Evolutionary conservation across 2,888 invertebrate genomes (phyloP), one percentile per base, ranked within the genome.

Genomic region (Trichopria drosophilae): DNA sequence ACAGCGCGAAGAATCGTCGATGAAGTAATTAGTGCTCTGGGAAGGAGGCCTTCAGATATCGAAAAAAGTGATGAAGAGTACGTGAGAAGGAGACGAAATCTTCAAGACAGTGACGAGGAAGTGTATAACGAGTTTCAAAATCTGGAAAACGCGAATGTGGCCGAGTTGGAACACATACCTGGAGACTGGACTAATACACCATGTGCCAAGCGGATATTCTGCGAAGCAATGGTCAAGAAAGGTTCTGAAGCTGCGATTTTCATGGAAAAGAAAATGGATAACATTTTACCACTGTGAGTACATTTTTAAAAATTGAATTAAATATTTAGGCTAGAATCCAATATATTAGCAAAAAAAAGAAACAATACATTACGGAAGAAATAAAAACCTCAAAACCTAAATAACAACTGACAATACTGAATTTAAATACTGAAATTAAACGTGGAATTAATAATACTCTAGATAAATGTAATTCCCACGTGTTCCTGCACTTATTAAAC

Each of bases 201-300:
- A 44, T 90, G 90, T 68, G 86, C 89, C 3, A 88, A 89, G 69
- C 82, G 80, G 64, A 81, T 88, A 58, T 88, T 89, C 76, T 90
- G 90, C 73, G 84, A 86, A 65, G 84, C 86, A 32, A 84, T 90
- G 80, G 77, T 85, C 29, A 79, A 82, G 50, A 86, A 87, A 62
- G 78, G 83, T 41, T 80, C 83, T 2, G 88, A 89, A 67, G 84
- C 87, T 20, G 77, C 85, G 53, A 81, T 84, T 58, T 78, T 85
- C 32, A 88, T 88, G 88, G 88, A 89, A 77, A 89, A 89, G 77
- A 87, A 86, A 72, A 88, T 89, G 85, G 83, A 84, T 65, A 82
- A 84, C 39, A 79, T 88, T 65, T 76, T 88, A 45, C 80, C 82
- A 71, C 80, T 84, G 89, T 90, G 77, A 88, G 87, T 85, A 74